Base-by-base conservation (phyloP, 2,888 invertebrate species). In the Mylabris sibirica region DNA sequence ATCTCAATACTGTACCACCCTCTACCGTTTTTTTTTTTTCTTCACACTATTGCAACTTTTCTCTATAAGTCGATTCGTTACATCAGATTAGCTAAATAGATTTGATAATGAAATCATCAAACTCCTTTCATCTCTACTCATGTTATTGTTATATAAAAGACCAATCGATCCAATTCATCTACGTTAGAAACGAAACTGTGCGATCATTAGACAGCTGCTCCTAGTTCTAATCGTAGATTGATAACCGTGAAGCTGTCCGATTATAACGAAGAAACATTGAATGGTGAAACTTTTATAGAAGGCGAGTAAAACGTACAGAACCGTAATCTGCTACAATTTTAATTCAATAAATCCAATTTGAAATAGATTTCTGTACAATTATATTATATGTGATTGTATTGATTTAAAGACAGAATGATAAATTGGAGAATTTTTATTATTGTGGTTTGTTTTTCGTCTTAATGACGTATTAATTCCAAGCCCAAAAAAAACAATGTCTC, bases 211-310 rank as follows among this genome's bases (percentile, higher is more conserved):
- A 60, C 73, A 75, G 74, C 77, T 76, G 77, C 76, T 67, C 63
- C 70, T 72, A 75, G 74, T 74, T 76, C 57, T 78, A 79, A 79
- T 79, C 79, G 76, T 65, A 67, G 78, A 80, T 78, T 79, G 80
- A 80, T 79, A 78, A 65, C 68, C 80, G 75, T 79, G 77, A 80
- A 80, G 77, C 75, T 75, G 70, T 72, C 74, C 77, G 79, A 80
- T 80, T 80, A 79, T 76, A 76, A 73, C 71, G 72, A 73, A 67
- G 72, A 75, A 75, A 71, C 75, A 73, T 63, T 59, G 57, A 66
- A 63, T 68, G 44, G 62, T 17, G 41, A 22, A 62, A 41, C 14
- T 26, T 30, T 34, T 38, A 38, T 30, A 20, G 49, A 49, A 22
- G 30, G 30, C 4, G 30, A 30, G 30, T 30, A 30, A 30, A 30